Base-by-base conservation (phyloP, 2,797 vertebrate species). In the Sebastes wilsoni region DNA sequence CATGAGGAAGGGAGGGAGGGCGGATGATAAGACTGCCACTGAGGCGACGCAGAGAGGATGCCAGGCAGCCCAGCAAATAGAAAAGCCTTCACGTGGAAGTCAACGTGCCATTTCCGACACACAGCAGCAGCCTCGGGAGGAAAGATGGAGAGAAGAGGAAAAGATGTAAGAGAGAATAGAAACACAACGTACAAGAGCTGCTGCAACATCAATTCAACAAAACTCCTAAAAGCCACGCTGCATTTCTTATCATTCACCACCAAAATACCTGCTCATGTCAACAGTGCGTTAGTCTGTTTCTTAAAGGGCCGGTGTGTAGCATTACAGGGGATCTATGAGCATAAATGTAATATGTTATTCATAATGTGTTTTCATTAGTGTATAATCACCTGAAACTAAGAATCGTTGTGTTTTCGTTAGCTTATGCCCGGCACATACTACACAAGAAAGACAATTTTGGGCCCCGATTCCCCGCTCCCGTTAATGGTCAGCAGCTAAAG, bases 51-150 rank as follows among this genome's bases (percentile, higher is more conserved):
- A 74, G 34, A 76, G 70, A 83, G 70, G 81, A 86, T 82, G 80
- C 74, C 84, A 60, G 75, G 64, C 81, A 34, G 83, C 67, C 70
- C 82, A 61, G 81, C 60, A 13, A 81, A 80, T 16, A 75, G 79
- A 74, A 59, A 79, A 71, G 72, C 79, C 79, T 84, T 90, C 93
- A 94, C 89, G 90, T 93, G 91, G 87, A 90, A 74, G 82, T 65
- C 87, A 92, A 93, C 80, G 91, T 94, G 92, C 85, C 72, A n/a
- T 80, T 86, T 79, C 76, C 22, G 18, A 75, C 65, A 34, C 56
- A 59, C 16, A 49, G 16, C 78, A 30, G 60, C 68, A 78, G 73
- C 87, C 88, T 87, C 66, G 2, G 66, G 87, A 82, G 81, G 25
- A 64, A 80, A 60, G 68, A 72, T 20, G 70, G 81, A 56, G 75